A percentile compares a stretch with the other conserved stretches of the same genome.
These are phyloP conservation scores for Mugil cephalus DNA, from an alignment of 2,113 vertebrate genomes.

Conservation along the genomic window DNA sequence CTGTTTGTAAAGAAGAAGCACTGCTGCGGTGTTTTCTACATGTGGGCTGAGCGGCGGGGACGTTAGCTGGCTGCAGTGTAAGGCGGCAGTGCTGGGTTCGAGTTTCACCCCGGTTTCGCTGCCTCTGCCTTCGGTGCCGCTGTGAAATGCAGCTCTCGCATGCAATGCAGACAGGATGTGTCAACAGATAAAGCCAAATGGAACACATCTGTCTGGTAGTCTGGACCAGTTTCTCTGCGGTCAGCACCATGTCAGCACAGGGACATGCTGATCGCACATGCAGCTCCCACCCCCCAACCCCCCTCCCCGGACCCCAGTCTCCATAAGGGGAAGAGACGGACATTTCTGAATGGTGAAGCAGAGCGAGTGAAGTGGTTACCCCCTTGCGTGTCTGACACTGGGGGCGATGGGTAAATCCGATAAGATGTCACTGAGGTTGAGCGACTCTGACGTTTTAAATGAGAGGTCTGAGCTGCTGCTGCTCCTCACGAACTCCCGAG, in stretches of 20 bases:
- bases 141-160: conserved; percentile 45
- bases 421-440: conserved; percentile 62
- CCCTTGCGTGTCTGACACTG: conserved; percentile 40
- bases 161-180: conserved; percentile 64
- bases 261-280: conserved; percentile 27
- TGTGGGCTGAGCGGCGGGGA: not conserved
- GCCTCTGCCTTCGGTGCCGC: conserved; percentile 28
- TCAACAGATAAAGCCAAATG: conserved; percentile 64
- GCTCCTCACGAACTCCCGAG: conserved; percentile 35
- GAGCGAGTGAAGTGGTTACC: conserved; percentile 32
- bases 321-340: conserved; percentile 27
- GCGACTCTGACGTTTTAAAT: conserved; percentile 47
- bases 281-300: conserved; percentile 10
- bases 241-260: conserved; percentile 19
- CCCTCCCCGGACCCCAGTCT: not conserved
- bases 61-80: conserved; percentile 9
- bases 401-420: conserved; percentile 54
- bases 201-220: conserved; percentile 58
- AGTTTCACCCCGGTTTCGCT: conserved; percentile 43
- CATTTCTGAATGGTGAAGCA: conserved; percentile 42
- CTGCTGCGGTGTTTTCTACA: not conserved
- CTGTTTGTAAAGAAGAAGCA: not conserved
- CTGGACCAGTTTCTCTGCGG: conserved; percentile 41
- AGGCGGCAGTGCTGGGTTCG: conserved; percentile 18
- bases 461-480: conserved; percentile 36